phyloP scores from a whole-genome alignment of 2,888 invertebrate species.

The Epinotia demarniana region DNA sequence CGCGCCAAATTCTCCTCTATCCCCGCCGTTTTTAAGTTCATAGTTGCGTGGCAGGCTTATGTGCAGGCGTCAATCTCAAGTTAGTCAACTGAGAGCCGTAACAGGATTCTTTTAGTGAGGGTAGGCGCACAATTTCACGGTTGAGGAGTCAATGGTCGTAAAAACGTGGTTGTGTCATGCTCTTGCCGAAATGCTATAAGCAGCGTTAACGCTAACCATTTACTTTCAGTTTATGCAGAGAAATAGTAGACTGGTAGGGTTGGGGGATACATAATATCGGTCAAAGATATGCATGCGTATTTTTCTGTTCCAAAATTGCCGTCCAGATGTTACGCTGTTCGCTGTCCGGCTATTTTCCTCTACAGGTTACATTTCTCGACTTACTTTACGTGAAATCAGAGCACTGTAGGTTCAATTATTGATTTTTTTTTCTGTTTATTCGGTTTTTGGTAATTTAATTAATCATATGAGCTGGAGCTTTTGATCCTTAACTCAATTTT shows the following conservation, averaged over 20 bases:
- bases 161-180: constrained; percentile 1
- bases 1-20: background rate
- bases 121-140: constrained; percentile 30
- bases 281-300: too few species aligned
- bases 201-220: background rate
- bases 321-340: too few species aligned
- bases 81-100: constrained; percentile 21
- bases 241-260: background rate
- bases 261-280: background rate
- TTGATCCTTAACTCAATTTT: too few species aligned
- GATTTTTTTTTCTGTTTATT: too few species aligned
- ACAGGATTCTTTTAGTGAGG: constrained; percentile 30
- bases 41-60: background rate
- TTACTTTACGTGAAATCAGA: too few species aligned
- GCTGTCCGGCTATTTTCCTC: too few species aligned
- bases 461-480: too few species aligned
- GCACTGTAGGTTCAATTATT: too few species aligned
- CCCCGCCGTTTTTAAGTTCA: background rate
- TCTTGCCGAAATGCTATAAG: constrained; percentile 7
- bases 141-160: constrained; percentile 15
- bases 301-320: too few species aligned
- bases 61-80: constrained; percentile 5
- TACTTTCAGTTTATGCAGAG: background rate
- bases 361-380: too few species aligned
- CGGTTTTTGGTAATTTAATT: too few species aligned